Conservation (phyloP, 2,113 vertebrate genomes). For the Caretta caretta region DNA sequence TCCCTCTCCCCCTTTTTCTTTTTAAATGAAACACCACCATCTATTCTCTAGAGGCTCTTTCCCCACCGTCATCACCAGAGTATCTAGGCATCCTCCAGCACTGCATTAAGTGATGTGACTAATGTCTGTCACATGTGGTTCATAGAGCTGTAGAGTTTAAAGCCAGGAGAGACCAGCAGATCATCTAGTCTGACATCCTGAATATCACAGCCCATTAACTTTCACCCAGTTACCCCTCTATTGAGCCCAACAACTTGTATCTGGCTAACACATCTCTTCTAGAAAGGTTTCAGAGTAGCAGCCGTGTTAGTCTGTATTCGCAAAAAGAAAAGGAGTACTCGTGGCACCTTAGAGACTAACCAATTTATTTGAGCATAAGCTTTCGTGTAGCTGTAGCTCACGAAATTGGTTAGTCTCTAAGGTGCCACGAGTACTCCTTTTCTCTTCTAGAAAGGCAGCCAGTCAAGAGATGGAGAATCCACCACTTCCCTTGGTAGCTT, state of each 20-base stretch:
- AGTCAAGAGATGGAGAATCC: background rate
- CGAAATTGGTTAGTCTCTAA: no score
- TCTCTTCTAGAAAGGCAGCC: background rate
- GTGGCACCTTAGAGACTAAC: no score
- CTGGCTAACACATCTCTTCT: background rate
- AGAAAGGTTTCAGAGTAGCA: background rate
- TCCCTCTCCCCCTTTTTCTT: background rate
- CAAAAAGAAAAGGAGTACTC: no score
- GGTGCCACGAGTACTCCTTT: no score
- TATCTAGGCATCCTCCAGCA: background rate
- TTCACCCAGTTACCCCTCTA: background rate
- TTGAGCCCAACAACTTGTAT: background rate
- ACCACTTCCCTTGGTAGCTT: background rate
- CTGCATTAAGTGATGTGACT: background rate
- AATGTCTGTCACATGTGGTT: background rate
- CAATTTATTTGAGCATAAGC: no score
- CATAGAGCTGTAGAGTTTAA: background rate
- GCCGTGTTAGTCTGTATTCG: no score
- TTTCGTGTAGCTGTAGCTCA: no score
- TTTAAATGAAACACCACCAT: no score
- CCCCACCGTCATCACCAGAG: accelerated
- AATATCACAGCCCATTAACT: background rate
- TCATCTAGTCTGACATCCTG: accelerated
- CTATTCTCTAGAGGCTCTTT: background rate
- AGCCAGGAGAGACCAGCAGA: background rate